Percentiles rank a stretch among this genome's conserved stretches.
These are phyloP conservation scores for Tetanocera ferruginea DNA, from an alignment of 2,888 invertebrate species.

Conservation along the genomic window DNA sequence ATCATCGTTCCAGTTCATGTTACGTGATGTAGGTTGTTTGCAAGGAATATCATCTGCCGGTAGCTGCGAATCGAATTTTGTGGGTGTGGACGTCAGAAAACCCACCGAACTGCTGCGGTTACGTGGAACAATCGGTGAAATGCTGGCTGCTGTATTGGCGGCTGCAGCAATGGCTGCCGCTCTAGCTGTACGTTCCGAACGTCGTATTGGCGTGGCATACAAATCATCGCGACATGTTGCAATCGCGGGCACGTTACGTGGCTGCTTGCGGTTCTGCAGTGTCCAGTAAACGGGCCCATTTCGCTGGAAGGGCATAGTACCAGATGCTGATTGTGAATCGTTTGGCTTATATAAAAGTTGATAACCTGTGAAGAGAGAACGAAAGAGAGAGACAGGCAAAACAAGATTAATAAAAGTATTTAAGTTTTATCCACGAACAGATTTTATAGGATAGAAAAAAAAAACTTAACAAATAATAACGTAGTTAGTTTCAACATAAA, in stretches of 20 bases:
- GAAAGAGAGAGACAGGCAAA: conserved; percentile 41
- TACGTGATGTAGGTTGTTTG: conserved; percentile 59
- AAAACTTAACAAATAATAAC: background rate
- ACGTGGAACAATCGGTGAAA: conserved; percentile 79
- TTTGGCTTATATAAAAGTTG: conserved; percentile 74
- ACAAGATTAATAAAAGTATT: background rate
- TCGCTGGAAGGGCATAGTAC: conserved; percentile 64
- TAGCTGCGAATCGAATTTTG: conserved; percentile 57
- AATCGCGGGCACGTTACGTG: conserved; percentile 47
- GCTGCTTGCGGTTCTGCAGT: conserved; percentile 70
- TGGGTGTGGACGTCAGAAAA: conserved; percentile 80
- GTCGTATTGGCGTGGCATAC: conserved; percentile 67
- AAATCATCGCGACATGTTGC: conserved; percentile 66
- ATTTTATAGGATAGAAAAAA: background rate
- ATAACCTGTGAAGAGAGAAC: conserved; percentile 72
- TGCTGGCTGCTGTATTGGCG: conserved; percentile 57
- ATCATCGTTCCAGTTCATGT: conserved; percentile 58
- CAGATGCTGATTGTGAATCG: conserved; percentile 49
- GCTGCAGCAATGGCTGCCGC: conserved; percentile 50
- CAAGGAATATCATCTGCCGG: conserved; percentile 56
- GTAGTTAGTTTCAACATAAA: background rate
- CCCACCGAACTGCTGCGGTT: conserved; percentile 71
- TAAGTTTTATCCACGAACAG: background rate
- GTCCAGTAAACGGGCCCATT: conserved; percentile 75
- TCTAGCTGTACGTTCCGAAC: conserved; percentile 62